Evolutionary conservation across 2,797 vertebrate genomes (phyloP).

Genomic region (Etheostoma perlongum): DNA sequence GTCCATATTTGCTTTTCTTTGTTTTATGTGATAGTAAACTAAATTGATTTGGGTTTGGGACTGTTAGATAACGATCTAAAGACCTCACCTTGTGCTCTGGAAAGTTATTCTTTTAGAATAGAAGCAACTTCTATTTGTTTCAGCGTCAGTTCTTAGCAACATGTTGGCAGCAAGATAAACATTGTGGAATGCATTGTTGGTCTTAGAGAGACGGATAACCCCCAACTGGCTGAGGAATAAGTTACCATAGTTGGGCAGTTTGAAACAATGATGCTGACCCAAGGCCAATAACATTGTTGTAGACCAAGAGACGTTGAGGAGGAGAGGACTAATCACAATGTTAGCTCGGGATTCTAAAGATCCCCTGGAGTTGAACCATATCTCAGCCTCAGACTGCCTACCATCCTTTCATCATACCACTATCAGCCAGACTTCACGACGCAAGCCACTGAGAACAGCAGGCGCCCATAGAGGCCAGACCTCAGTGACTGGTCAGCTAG

Average conservation of each 20-base stretch:
- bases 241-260: constrained; percentile 22
- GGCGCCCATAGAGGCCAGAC: constrained; percentile 45
- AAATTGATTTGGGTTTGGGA: neutral
- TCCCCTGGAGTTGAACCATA: constrained; percentile 37
- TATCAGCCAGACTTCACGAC: constrained; percentile 72
- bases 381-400: constrained; percentile 60
- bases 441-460: constrained; percentile 40
- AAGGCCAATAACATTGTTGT: constrained; percentile 37
- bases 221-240: constrained; percentile 12
- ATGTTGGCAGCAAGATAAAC: neutral
- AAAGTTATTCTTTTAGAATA: neutral
- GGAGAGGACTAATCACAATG: constrained; percentile 28
- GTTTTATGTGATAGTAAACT: neutral
- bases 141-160: neutral
- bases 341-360: constrained; percentile 36
- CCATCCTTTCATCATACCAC: constrained; percentile 71
- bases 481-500: constrained; percentile 56
- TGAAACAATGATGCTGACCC: constrained; percentile 33
- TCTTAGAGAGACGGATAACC: constrained; percentile 20
- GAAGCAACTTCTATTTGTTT: neutral
- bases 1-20: neutral
- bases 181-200: constrained; percentile 28
- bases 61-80: neutral
- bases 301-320: constrained; percentile 7
- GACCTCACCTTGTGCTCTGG: neutral